Base-by-base conservation (phyloP, 2,888 invertebrate genomes). In the Agriotes lineatus region DNA sequence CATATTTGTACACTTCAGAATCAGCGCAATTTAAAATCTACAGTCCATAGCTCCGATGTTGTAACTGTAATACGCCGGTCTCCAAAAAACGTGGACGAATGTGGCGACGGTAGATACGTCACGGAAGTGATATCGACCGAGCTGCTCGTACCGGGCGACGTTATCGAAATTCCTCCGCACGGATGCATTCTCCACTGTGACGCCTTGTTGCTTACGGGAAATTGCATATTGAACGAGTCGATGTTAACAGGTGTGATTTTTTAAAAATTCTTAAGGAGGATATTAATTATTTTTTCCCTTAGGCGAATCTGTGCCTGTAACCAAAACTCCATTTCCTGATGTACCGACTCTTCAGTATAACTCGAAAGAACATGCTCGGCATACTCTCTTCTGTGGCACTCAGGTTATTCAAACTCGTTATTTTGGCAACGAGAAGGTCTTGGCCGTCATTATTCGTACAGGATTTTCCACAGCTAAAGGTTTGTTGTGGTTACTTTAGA, bases 221-320 rank as follows among this genome's bases (percentile, higher is more conserved):
- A 93, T 72, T 96, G 96, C 72, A 96, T 97, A 72, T 87, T 97
- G 18, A 97, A 98, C 80, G 97, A 98, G 86, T 95, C 96, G 70
- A 97, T 97, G 96, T 88, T 98, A 1, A 97, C 97, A 69, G 95
- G 94, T 93, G n/a, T n/a, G n/a, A n/a, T n/a, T n/a, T n/a, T 16
- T 1, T 6, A n/a, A 39, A 12, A 39, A 39, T 5, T 12, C 5
- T n/a, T 10, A n/a, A n/a, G n/a, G n/a, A n/a, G n/a, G n/a, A n/a
- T n/a, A n/a, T n/a, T n/a, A n/a, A n/a, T n/a, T n/a, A n/a, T n/a
- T n/a, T n/a, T n/a, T n/a, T n/a, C n/a, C n/a, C n/a, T n/a, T n/a
- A n/a, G n/a, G n/a, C n/a, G n/a, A 98, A 85, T 96, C 97, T 73
- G 96, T 97, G 0, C 97, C 97, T 0, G 95, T 97, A 0, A 96